Base-by-base conservation (phyloP, 2,888 invertebrate genomes). In the Pecten maximus region DNA sequence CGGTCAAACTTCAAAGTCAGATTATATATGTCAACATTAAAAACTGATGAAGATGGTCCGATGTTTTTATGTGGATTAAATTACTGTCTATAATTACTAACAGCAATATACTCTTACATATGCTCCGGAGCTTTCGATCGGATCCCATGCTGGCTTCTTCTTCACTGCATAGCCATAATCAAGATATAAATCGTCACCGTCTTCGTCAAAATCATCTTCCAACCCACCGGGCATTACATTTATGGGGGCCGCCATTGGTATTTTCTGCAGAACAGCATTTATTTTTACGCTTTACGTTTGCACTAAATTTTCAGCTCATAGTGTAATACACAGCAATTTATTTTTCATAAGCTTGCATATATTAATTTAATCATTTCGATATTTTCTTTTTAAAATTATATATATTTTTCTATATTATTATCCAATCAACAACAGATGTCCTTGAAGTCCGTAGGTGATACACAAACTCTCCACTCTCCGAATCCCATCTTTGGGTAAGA, bases 121-220 rank as follows among this genome's bases (percentile, higher is more conserved):
- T 28, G 35, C 35, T 74, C 35, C 74, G 35, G 74, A 74, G 35
- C 74, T 35, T 28, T 74, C 44, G 15, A 89, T 74, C 4, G 91
- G 90, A 88, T 90, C 91, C 40, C 91, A 91, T 40, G 88, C 40
- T n/a, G 44, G 44, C 44, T 40, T 44, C n/a, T 40, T 60, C 88
- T 87, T 92, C 92, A 35, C 90, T 88, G 28, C 92, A 94, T 19
- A 95, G 89, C 40, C 90, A 91, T 90, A 95, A 94, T 12, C 94
- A 94, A 74, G 10, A 74, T 35, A 74, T 35, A 74, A 74, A 88
- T 94, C 95, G 10, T 93, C 93, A 91, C 93, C 94, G 88, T 93
- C 93, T n/a, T 94, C 94, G 16, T 94, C 93, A 39, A 94, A 94
- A 87, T 94, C 94, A 15, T 93, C 94, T 88, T 94, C 95, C 28